Conservation (phyloP, 2,888 invertebrate species). For the Camptogramma bilineatum region DNA sequence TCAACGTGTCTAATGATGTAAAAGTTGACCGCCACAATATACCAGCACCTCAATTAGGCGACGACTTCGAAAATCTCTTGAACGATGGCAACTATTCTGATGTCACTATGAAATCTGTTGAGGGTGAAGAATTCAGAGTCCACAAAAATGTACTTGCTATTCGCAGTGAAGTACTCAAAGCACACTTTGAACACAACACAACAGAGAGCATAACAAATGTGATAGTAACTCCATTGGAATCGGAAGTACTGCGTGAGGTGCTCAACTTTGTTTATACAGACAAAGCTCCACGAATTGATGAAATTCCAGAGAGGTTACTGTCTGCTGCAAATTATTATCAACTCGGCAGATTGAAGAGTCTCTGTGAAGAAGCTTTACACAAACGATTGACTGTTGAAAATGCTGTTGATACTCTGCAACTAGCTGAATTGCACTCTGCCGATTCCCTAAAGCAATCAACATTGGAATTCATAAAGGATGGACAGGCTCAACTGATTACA, state of each 20-base stretch:
- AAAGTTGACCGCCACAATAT: constrained; percentile 65
- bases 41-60: constrained; percentile 69
- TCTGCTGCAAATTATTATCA: constrained; percentile 80
- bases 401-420: constrained; percentile 74
- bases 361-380: constrained; percentile 77
- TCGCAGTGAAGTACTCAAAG: constrained; percentile 75
- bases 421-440: constrained; percentile 77
- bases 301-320: constrained; percentile 74
- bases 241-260: constrained; percentile 72
- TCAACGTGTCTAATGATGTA: constrained; percentile 75
- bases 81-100: constrained; percentile 74
- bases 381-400: constrained; percentile 77
- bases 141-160: constrained; percentile 78
- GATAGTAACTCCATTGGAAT: constrained; percentile 72
- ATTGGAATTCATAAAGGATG: constrained; percentile 78
- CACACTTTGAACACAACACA: constrained; percentile 79
- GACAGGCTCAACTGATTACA: constrained; percentile 73
- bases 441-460: constrained; percentile 67
- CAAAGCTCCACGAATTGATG: constrained; percentile 74
- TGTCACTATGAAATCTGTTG: constrained; percentile 73
- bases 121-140: constrained; percentile 70
- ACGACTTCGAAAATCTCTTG: constrained; percentile 73
- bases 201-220: constrained; percentile 72
- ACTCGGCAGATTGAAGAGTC: constrained; percentile 69
- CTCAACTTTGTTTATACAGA: constrained; percentile 77